These are phyloP conservation scores for Nysson spinosus DNA, from an alignment of 2,888 invertebrate species.

Conservation along the genomic window DNA sequence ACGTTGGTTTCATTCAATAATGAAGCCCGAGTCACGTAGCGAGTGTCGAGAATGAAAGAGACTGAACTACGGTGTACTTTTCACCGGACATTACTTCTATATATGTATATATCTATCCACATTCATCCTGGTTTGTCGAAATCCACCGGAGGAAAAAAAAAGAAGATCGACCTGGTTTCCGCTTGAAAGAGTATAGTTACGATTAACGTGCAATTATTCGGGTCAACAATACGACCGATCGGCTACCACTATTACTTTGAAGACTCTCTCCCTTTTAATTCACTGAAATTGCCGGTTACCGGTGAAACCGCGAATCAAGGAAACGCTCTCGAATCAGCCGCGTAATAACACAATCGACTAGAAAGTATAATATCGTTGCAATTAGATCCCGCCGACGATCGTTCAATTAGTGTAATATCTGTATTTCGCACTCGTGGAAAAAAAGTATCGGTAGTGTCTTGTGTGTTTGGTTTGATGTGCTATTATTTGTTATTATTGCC, in stretches of 20 bases:
- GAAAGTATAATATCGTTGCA: too few species aligned
- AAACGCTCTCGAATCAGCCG: too few species aligned
- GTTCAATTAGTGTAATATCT: too few species aligned
- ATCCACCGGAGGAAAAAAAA: constrained; percentile 13
- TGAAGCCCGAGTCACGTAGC: constrained; percentile 14
- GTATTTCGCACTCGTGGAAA: too few species aligned
- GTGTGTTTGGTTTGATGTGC: too few species aligned
- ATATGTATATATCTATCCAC: not conserved
- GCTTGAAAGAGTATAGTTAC: constrained; percentile 11
- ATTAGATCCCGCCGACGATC: too few species aligned
- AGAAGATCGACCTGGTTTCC: constrained; percentile 42
- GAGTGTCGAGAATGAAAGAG: not conserved
- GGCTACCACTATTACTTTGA: not conserved
- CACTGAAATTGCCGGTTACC: constrained; percentile 13
- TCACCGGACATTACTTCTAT: constrained; percentile 21
- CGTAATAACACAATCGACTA: too few species aligned
- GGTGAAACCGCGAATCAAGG: not conserved
- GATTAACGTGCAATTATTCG: constrained; percentile 48
- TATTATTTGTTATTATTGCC: too few species aligned
- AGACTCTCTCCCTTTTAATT: not conserved
- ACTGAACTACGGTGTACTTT: constrained; percentile 10
- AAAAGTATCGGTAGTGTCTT: too few species aligned
- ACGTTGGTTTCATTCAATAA: constrained; percentile 24
- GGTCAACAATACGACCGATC: constrained; percentile 32
- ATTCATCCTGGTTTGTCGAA: constrained; percentile 1